Conservation (phyloP, 2,797 vertebrate species). For the Enteromius mattozi region DNA sequence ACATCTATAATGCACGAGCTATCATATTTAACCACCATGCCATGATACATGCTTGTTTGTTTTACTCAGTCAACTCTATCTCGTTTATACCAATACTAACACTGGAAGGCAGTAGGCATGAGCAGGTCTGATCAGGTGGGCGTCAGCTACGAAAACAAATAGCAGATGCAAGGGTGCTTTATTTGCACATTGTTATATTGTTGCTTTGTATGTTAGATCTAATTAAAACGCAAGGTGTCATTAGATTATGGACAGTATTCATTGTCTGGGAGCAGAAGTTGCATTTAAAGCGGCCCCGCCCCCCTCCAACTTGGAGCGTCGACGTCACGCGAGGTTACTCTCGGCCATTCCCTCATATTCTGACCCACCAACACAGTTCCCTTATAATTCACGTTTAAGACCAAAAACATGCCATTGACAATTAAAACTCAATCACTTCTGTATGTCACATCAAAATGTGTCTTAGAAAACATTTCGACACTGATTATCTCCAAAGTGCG, state of each 20-base stretch:
- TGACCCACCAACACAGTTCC: background rate
- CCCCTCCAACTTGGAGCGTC: conserved; percentile 62
- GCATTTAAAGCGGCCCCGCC: conserved; percentile 68
- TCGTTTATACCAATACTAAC: background rate
- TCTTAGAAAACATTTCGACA: background rate
- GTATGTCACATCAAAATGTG: background rate
- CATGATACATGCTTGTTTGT: background rate
- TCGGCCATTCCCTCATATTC: conserved; percentile 69
- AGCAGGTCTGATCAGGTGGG: background rate
- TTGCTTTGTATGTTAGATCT: background rate
- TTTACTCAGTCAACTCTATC: background rate
- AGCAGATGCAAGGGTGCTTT: background rate
- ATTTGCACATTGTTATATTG: background rate
- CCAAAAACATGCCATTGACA: background rate
- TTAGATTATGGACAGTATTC: background rate
- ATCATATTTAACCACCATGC: background rate
- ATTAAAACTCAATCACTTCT: background rate
- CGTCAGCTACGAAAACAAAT: background rate
- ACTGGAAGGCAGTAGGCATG: background rate
- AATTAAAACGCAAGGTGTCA: background rate
- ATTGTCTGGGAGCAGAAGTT: conserved; percentile 48
- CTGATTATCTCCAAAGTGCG: background rate
- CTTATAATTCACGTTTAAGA: background rate
- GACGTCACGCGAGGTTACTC: conserved; percentile 73
- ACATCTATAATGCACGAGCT: background rate